Percentiles rank a stretch among this genome's conserved stretches.
Conservation (phyloP, 2,888 invertebrate genomes). For the Sphaerophoria taeniata region DNA sequence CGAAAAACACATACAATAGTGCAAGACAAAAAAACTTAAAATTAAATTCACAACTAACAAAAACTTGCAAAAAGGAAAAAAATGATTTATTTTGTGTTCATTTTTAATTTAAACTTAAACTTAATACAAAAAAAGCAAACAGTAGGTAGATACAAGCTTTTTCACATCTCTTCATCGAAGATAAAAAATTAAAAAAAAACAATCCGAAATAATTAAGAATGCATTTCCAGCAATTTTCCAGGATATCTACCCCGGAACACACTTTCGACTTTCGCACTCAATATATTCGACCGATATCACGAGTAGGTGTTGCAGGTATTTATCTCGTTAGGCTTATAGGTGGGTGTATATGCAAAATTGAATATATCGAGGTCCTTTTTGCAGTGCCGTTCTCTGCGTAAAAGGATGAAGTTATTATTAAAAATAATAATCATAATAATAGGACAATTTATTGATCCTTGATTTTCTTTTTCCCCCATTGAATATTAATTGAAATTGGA, state of each 20-base stretch:
- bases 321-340: background rate
- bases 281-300: background rate
- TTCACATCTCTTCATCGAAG: slow-evolving; percentile 42
- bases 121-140: slow-evolving; percentile 34
- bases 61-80: slow-evolving; percentile 13
- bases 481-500: slow-evolving; percentile 70
- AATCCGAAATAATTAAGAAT: slow-evolving; percentile 56
- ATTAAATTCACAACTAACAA: slow-evolving; percentile 45
- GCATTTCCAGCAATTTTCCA: slow-evolving; percentile 63
- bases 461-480: slow-evolving; percentile 51
- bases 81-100: background rate
- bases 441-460: slow-evolving; percentile 68
- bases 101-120: slow-evolving; percentile 53
- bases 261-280: slow-evolving; percentile 7
- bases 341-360: slow-evolving; percentile 41
- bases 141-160: background rate
- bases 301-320: background rate
- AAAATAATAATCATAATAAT: slow-evolving; percentile 74
- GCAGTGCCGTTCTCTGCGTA: background rate
- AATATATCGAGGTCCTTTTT: slow-evolving; percentile 36
- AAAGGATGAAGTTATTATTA: slow-evolving; percentile 69
- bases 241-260: slow-evolving; percentile 45
- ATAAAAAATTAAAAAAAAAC: slow-evolving; percentile 24
- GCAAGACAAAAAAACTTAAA: slow-evolving; percentile 35
- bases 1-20: slow-evolving; percentile 35